These are phyloP conservation scores for Remorina albescens DNA, from an alignment of 2,797 vertebrate species.

Conservation along the genomic window DNA sequence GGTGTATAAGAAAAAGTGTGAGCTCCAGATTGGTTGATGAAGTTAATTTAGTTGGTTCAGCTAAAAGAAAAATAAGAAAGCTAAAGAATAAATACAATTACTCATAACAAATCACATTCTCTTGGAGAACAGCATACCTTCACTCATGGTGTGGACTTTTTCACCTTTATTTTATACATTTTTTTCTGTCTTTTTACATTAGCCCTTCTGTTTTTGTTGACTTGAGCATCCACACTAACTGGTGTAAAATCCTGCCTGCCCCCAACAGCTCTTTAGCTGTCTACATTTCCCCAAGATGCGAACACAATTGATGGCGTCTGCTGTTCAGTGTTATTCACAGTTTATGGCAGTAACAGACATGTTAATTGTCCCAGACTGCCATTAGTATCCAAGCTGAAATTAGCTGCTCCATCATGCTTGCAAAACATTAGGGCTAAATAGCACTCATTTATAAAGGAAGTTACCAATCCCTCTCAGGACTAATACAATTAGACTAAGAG, in stretches of 20 bases:
- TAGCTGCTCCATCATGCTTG: conserved; percentile 78
- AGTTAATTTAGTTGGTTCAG: conserved; percentile 48
- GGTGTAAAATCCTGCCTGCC: conserved; percentile 16
- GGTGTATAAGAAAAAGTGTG: conserved; percentile 27
- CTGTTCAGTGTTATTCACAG: conserved; percentile 71
- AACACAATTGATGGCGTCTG: conserved; percentile 61
- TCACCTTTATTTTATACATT: conserved; percentile 32
- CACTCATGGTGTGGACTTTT: conserved; percentile 41
- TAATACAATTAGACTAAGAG: conserved; percentile 58
- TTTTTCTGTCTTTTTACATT: conserved; percentile 20
- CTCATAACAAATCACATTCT: conserved; percentile 49
- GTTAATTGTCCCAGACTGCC: conserved; percentile 75
- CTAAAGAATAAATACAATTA: conserved; percentile 60
- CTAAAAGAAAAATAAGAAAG: conserved; percentile 54
- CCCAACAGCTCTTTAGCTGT: conserved; percentile 37
- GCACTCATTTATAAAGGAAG: conserved; percentile 71
- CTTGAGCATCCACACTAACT: conserved; percentile 28
- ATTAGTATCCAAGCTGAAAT: conserved; percentile 78
- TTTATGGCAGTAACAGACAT: conserved; percentile 77
- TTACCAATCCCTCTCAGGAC: conserved; percentile 61
- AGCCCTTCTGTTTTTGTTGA: conserved; percentile 30
- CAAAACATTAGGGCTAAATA: conserved; percentile 76
- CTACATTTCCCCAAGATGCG: conserved; percentile 44
- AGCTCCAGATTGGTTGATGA: conserved; percentile 45
- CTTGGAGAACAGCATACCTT: conserved; percentile 46